These are phyloP conservation scores for Mycteria americana DNA, from an alignment of 2,797 vertebrate species.

Conservation along the genomic window DNA sequence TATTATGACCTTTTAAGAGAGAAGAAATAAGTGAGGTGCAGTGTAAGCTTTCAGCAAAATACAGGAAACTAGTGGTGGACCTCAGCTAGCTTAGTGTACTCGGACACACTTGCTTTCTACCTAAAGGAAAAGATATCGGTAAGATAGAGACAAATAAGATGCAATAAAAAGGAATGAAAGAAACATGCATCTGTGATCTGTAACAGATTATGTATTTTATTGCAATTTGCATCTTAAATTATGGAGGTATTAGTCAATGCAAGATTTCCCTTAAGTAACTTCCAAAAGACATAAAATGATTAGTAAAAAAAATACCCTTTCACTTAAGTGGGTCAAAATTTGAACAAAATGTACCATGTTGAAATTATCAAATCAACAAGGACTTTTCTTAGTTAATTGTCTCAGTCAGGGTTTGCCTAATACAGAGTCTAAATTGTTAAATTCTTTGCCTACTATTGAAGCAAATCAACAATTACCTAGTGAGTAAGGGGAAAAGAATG, in stretches of 20 bases:
- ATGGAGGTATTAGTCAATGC: neutral
- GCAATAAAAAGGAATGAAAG: neutral
- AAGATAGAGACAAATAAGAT: neutral
- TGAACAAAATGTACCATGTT: neutral
- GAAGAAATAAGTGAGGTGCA: neutral
- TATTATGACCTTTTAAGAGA: neutral
- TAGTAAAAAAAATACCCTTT: neutral
- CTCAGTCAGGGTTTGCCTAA: neutral
- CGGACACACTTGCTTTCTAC: neutral
- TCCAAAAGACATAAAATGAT: accelerated
- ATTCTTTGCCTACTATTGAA: neutral
- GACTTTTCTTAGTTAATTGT: neutral
- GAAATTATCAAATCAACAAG: neutral
- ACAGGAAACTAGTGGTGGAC: neutral
- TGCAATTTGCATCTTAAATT: neutral
- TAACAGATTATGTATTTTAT: neutral
- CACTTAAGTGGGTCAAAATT: neutral
- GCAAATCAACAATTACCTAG: neutral
- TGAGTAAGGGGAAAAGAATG: slow-evolving; percentile 47
- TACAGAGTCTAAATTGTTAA: neutral
- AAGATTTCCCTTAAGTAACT: neutral
- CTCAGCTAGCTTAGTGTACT: neutral
- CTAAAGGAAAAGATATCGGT: neutral
- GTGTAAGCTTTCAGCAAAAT: neutral
- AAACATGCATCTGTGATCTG: neutral